Conservation (phyloP, 2,888 invertebrate species). For the Agapetus fuscipes region DNA sequence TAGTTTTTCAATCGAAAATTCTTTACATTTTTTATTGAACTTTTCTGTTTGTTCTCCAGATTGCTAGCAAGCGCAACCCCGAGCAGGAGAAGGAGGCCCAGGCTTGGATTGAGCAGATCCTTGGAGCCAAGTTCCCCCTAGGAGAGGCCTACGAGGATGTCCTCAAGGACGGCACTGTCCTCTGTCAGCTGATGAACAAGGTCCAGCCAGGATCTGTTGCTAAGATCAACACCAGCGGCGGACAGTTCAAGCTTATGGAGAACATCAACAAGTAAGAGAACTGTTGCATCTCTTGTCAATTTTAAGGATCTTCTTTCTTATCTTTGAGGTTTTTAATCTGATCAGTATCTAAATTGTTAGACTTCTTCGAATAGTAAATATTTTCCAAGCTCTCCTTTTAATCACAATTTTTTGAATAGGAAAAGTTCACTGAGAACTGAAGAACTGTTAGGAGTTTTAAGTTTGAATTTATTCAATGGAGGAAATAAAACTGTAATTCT, state of each 20-base stretch:
- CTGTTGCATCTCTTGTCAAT: no score
- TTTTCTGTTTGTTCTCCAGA: conserved; percentile 37
- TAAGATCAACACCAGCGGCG: conserved; percentile 89
- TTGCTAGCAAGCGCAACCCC: conserved; percentile 74
- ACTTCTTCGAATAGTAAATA: background rate
- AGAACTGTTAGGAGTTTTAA: no score
- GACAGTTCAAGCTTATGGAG: conserved; percentile 99
- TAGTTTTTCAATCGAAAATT: background rate
- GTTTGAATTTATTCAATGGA: no score
- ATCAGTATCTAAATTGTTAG: background rate
- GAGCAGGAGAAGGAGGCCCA: conserved; percentile 81
- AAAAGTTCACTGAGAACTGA: no score
- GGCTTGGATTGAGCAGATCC: conserved; percentile 82
- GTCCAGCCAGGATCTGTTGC: conserved; percentile 76
- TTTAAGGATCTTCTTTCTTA: no score
- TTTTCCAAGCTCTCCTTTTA: no score
- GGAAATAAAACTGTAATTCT: no score
- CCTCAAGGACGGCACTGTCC: conserved; percentile 82
- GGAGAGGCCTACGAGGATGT: conserved; percentile 79
- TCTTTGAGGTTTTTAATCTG: no score
- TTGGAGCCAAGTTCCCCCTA: conserved; percentile 81
- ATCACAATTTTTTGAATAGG: no score
- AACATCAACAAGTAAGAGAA: conserved; percentile 89
- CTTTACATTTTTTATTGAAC: conserved; percentile 4
- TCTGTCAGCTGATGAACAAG: conserved; percentile 93